Percentiles rank a stretch among this genome's conserved stretches.
These are phyloP conservation scores for Xanthia icteritia DNA, from an alignment of 2,888 invertebrate genomes.

Conservation along the genomic window DNA sequence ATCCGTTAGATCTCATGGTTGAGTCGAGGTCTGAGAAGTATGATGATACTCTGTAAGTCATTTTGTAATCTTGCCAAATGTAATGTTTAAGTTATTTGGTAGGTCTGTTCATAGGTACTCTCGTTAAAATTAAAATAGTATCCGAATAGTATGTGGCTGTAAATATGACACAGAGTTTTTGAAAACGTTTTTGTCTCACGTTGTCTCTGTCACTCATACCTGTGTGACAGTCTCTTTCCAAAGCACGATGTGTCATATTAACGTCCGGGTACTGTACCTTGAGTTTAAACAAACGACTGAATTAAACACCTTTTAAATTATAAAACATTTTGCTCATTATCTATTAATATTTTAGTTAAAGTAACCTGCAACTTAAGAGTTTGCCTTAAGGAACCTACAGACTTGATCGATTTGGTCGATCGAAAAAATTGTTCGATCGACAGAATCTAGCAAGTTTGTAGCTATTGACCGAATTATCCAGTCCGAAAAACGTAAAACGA, in stretches of 20 bases:
- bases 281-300: background rate
- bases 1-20: conserved; percentile 83
- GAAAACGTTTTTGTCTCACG: too few relatives aligned
- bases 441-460: too few relatives aligned
- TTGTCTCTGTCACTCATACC: background rate
- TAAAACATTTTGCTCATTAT: background rate
- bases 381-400: background rate
- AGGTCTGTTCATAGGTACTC: conserved; percentile 19
- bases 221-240: background rate
- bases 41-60: conserved; percentile 69
- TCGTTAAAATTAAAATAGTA: conserved; percentile 29
- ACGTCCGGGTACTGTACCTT: background rate
- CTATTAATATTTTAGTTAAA: background rate
- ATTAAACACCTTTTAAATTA: background rate
- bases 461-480: too few relatives aligned
- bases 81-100: conserved; percentile 33
- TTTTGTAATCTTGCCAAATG: conserved; percentile 55
- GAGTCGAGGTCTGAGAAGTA: conserved; percentile 80
- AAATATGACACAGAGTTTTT: background rate
- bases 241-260: background rate
- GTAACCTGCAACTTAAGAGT: background rate
- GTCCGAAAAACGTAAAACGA: conserved; percentile 11
- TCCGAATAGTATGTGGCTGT: background rate
- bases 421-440: background rate
- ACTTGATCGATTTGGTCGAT: conserved; percentile 19